These are phyloP conservation scores for Salminus brasiliensis DNA, from an alignment of 2,113 vertebrate species.

Conservation along the genomic window DNA sequence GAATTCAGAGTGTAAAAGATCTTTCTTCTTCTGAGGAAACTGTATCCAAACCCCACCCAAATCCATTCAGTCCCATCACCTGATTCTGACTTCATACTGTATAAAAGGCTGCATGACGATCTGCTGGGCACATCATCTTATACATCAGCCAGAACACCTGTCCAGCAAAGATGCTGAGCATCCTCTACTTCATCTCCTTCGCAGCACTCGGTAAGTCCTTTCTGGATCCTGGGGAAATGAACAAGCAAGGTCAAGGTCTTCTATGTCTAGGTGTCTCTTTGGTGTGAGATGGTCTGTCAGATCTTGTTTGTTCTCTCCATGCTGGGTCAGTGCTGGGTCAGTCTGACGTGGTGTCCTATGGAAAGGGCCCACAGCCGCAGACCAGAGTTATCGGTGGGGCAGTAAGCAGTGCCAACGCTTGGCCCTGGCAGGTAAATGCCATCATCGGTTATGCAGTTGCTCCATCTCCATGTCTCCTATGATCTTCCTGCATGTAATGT, in stretches of 20 bases:
- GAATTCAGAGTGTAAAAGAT: not conserved
- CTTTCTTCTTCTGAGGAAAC: not conserved
- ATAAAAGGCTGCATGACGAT: not conserved
- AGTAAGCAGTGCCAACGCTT: conserved; percentile 68
- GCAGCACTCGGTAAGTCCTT: not conserved
- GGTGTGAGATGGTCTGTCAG: not conserved
- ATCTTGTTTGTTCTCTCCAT: not conserved
- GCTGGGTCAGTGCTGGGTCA: not conserved
- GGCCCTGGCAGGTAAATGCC: conserved; percentile 83
- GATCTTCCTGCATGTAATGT: not conserved
- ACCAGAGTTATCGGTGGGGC: conserved; percentile 81
- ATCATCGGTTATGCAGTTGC: no score
- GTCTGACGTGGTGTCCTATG: not conserved
- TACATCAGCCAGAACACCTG: not conserved
- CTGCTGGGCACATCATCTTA: not conserved
- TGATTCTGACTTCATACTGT: not conserved
- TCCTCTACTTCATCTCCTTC: not conserved
- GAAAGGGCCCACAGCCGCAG: not conserved
- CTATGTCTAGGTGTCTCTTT: not conserved
- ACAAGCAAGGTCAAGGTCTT: not conserved
- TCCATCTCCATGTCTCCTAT: no score
- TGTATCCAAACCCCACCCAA: no score
- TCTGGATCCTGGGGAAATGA: not conserved
- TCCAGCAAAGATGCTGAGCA: not conserved
- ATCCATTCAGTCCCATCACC: not conserved